Base-by-base conservation (phyloP, 2,113 vertebrate species). In the Atlantisia rogersi region DNA sequence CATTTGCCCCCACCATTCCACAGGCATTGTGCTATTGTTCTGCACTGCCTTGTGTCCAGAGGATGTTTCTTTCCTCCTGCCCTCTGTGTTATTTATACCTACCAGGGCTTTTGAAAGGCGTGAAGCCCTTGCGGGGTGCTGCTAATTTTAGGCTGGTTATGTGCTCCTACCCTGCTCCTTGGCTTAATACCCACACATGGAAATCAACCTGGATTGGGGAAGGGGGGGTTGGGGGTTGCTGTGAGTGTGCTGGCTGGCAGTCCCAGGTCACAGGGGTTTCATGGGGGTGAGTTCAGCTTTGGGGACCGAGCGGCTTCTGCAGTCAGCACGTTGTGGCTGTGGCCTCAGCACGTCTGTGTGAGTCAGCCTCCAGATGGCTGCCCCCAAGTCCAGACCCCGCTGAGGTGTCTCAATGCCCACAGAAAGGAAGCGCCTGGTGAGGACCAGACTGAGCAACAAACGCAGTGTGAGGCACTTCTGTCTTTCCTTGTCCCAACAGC, bases 41-140 rank as follows among this genome's bases (percentile, higher is more conserved):
- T 44, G 35, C 62, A 71, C 76, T 71, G 64, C 0, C 4, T 50
- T n/a, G 48, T 60, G 63, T 64, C 81, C 76, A 53, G 62, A 79
- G 67, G 73, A 74, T 74, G 28, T 63, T 91, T 92, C 80, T 93
- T 73, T 84, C n/a, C 70, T 78, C 32, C 82, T 92, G 37, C 70
- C 35, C 35, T 91, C 35, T 91, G 0, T 71, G 17, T 92, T 94
- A 90, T 93, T 88, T 88, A 69, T 64, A 88, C 52, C 20, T 32
- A 46, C 44, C 44, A 11, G 68, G 39, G 25, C 42, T 90, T 88
- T 31, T 59, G 83, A 90, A 91, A 94, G 95, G 69, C 83, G 53
- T 59, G 83, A 82, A 81, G 80, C 31, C 1, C 0, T 12, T 75
- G 68, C 55, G 29, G 21, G 52, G 44, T 2, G 42, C 82, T 79